Conservation (phyloP, 2,888 invertebrate genomes). For the Rhingia campestris region DNA sequence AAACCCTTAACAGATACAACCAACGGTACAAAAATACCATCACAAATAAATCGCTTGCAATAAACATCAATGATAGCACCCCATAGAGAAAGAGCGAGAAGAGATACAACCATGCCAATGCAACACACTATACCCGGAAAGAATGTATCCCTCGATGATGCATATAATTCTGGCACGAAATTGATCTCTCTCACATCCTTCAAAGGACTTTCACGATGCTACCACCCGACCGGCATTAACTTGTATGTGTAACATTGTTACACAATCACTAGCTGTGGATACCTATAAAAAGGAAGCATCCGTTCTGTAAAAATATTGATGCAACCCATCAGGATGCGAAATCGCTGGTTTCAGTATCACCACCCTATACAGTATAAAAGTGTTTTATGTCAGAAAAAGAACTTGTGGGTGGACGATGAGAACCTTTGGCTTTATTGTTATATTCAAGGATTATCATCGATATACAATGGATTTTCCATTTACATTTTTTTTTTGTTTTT, state of each 20-base stretch:
- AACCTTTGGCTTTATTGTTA: constrained; percentile 61
- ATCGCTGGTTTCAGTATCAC: constrained; percentile 37
- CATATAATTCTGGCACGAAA: constrained; percentile 56
- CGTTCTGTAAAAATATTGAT: constrained; percentile 30
- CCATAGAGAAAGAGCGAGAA: not conserved
- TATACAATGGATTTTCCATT: constrained; percentile 51
- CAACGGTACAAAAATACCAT: constrained; percentile 19
- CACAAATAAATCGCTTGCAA: constrained; percentile 61
- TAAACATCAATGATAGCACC: constrained; percentile 36
- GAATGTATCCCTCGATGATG: constrained; percentile 37
- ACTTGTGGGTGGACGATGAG: not conserved
- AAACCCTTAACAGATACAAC: not conserved
- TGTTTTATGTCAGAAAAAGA: constrained; percentile 22
- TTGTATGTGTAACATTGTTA: constrained; percentile 47
- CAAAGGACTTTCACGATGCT: constrained; percentile 32
- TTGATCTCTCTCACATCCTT: constrained; percentile 62
- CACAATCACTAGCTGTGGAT: not conserved
- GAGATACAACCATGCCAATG: not conserved
- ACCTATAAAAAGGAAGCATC: constrained; percentile 15
- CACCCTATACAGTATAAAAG: constrained; percentile 35
- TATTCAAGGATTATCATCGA: constrained; percentile 64
- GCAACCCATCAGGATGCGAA: constrained; percentile 37
- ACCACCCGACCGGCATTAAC: not conserved
- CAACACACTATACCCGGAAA: not conserved
- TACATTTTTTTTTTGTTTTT: constrained; percentile 7